Conservation (phyloP, 2,797 vertebrate species). For the Ateles fusciceps region DNA sequence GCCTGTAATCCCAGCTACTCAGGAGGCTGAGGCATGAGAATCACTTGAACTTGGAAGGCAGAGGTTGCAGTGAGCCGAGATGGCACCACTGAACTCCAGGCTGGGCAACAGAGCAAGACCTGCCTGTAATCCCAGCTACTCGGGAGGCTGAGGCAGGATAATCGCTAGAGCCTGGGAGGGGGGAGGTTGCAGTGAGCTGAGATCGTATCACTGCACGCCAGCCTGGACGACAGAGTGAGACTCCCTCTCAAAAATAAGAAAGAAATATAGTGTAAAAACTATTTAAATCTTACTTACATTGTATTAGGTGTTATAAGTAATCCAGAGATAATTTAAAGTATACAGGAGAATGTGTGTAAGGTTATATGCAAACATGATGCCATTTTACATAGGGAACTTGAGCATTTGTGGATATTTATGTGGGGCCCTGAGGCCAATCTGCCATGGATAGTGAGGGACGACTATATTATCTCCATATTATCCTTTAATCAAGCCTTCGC, state of each 20-base stretch:
- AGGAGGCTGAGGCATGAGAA: too few species aligned
- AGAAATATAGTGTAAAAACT: neutral
- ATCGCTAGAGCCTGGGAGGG: neutral
- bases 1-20: too few species aligned
- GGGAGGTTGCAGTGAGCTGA: neutral
- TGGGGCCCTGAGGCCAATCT: neutral
- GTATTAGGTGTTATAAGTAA: neutral
- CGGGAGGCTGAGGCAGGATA: neutral
- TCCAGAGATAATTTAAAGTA: neutral
- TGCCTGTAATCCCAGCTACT: too few species aligned
- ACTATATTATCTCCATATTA: neutral
- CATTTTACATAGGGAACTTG: neutral
- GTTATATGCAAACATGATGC: neutral
- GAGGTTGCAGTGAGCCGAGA: too few species aligned
- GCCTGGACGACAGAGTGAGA: neutral
- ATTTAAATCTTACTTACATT: neutral
- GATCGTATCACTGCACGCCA: neutral
- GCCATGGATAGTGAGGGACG: neutral
- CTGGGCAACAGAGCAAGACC: too few species aligned
- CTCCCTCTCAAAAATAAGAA: neutral
- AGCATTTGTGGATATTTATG: neutral
- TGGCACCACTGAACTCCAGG: too few species aligned
- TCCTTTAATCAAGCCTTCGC: neutral
- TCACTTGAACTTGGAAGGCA: too few species aligned
- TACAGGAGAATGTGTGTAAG: neutral